Conservation (phyloP, 1,140 invertebrate genomes). For the Microplitis demolitor region DNA sequence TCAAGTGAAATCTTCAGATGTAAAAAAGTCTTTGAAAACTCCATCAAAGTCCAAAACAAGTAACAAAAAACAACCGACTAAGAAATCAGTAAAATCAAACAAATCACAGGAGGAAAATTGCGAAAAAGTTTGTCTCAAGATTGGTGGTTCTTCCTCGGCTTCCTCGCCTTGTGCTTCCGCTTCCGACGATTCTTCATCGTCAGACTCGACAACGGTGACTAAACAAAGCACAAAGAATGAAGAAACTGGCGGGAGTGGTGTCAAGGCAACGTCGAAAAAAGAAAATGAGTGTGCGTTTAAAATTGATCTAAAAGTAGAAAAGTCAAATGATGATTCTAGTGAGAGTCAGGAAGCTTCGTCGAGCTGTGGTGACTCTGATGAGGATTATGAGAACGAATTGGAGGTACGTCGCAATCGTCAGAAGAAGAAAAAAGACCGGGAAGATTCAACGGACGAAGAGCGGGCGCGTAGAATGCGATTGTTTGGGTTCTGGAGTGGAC, state of each 20-base stretch:
- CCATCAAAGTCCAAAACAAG: neutral
- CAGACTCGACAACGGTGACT: conserved; percentile 14
- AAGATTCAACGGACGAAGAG: conserved; percentile 50
- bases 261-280: conserved; percentile 36
- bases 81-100: conserved; percentile 43
- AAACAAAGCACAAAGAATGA: conserved; percentile 39
- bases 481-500: conserved; percentile 69
- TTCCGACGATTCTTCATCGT: too few species aligned
- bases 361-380: conserved; percentile 44
- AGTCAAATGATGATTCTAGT: conserved; percentile 38
- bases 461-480: conserved; percentile 60
- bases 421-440: conserved; percentile 39
- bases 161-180: too few species aligned
- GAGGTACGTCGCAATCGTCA: conserved; percentile 31
- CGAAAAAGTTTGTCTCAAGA: conserved; percentile 38
- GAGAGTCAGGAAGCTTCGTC: conserved; percentile 22
- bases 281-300: conserved; percentile 39
- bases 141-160: conserved; percentile 49
- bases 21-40: neutral
- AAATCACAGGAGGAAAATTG: conserved; percentile 26
- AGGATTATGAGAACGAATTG: conserved; percentile 42
- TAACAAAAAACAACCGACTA: conserved; percentile 29
- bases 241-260: conserved; percentile 21
- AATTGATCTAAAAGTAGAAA: conserved; percentile 50
- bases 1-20: conserved; percentile 9